Conservation (phyloP, 2,113 vertebrate genomes). For the Jaculus jaculus region DNA sequence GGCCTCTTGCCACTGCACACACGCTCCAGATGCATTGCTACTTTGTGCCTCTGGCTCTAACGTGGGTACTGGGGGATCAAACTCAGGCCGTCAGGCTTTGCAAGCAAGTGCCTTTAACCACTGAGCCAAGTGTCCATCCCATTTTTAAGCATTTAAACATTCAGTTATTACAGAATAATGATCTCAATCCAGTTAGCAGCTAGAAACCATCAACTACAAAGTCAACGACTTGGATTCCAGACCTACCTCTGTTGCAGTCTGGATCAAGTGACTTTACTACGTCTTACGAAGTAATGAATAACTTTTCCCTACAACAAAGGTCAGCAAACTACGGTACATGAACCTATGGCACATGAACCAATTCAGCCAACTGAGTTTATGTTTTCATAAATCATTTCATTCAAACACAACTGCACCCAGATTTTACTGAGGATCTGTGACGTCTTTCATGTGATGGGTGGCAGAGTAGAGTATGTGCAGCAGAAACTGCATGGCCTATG, state of each 20-base stretch:
- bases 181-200: not conserved
- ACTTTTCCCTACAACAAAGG: not conserved
- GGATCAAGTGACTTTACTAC: not conserved
- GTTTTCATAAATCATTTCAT: slow-evolving; percentile 26
- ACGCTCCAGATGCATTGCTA: too few relatives aligned
- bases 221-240: not conserved
- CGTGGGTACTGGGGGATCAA: too few relatives aligned
- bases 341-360: not conserved
- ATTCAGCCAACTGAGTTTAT: not conserved
- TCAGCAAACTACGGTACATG: not conserved
- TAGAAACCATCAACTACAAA: not conserved
- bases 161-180: slow-evolving; percentile 19
- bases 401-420: not conserved
- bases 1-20: too few relatives aligned
- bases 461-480: not conserved
- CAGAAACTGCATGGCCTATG: not conserved
- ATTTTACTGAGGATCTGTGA: not conserved
- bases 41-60: too few relatives aligned
- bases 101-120: too few relatives aligned
- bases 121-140: too few relatives aligned
- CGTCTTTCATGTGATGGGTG: not conserved
- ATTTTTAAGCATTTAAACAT: not conserved
- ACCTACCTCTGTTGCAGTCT: not conserved
- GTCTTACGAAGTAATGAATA: not conserved
- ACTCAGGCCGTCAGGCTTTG: too few relatives aligned